Percentiles rank a stretch among this genome's conserved stretches.
These are phyloP conservation scores for Pandion haliaetus DNA, from an alignment of 2,113 vertebrate species.

Conservation along the genomic window DNA sequence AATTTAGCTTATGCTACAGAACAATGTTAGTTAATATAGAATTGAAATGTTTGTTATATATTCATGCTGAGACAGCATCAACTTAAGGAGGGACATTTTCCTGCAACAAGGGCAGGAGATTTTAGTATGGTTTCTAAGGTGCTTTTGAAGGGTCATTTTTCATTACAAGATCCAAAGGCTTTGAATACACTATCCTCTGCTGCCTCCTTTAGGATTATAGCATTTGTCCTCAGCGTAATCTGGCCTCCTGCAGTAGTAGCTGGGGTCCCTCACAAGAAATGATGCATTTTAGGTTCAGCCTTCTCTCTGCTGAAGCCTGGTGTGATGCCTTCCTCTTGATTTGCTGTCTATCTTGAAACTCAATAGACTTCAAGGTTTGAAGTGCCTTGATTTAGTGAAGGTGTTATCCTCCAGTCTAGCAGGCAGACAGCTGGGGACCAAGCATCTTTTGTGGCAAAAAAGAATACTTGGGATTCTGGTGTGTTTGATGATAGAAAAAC, in stretches of 20 bases:
- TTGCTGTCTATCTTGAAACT: constrained; percentile 7
- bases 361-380: constrained; percentile 25
- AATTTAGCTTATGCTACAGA: neutral
- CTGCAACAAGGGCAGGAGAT: neutral
- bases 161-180: neutral
- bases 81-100: neutral
- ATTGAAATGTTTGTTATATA: neutral
- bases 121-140: neutral
- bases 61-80: neutral
- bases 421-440: constrained; percentile 27
- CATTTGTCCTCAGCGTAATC: constrained; percentile 7
- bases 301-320: neutral
- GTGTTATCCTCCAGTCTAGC: constrained; percentile 23
- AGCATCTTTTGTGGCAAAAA: constrained; percentile 7
- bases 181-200: constrained; percentile 48
- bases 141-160: constrained; percentile 9
- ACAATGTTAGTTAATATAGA: neutral
- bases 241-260: neutral
- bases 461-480: constrained; percentile 5
- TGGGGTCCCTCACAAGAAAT: constrained; percentile 4
- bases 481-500: constrained; percentile 52
- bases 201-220: constrained; percentile 52
- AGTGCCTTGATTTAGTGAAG: constrained; percentile 31
- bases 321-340: constrained; percentile 30
- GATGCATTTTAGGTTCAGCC: neutral